Evolutionary conservation across 2,113 vertebrate species (phyloP), one percentile per base, ranked within the genome.

Genomic region (Perca fluviatilis): DNA sequence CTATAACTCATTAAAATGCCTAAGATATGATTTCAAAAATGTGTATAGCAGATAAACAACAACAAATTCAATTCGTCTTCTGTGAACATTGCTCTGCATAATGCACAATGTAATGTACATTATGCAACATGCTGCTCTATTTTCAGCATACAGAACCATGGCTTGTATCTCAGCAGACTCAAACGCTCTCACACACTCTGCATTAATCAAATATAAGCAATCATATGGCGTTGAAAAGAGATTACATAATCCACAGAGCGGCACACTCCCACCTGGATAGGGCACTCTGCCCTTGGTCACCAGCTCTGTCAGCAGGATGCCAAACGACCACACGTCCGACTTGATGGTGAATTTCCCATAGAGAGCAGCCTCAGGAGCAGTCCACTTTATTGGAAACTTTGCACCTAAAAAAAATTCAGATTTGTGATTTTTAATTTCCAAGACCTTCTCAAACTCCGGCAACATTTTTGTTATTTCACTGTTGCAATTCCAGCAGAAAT

Each of bases 361-460:
- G 19, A 99, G 94, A 0, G 98, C 98, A 0, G 98, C 98, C 93
- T 99, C 98, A 0, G 98, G 98, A 0, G 98, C 98, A 0, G 98
- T 99, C 98, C 98, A 99, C 94, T 99, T 99, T 47, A 99, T 99
- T 71, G 98, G 98, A 81, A 99, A 99, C 93, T 99, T 99, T 46
- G 98, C 98, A 93, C 98, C 98, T 98, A 77, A 83, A 86, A 81
- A 88, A 76, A 64, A 83, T 19, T 25, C 40, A 77, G 85, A 70
- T 11, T 21, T 30, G 18, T 19, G 7, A 33, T 53, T 70, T 77
- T 54, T 16, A 13, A 51, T 49, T 40, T 64, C 4, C 14, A 15
- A 23, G 49, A n/a, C 7, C 53, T 69, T 64, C 19, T 63, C 36
- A 68, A 84, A 50, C 27, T 21, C 43, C 25, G 5, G 46, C 15